A percentile compares a stretch with the other conserved stretches of the same genome.
These are phyloP conservation scores for Ganaspis brasiliensis DNA, from an alignment of 2,888 invertebrate genomes.

Conservation along the genomic window DNA sequence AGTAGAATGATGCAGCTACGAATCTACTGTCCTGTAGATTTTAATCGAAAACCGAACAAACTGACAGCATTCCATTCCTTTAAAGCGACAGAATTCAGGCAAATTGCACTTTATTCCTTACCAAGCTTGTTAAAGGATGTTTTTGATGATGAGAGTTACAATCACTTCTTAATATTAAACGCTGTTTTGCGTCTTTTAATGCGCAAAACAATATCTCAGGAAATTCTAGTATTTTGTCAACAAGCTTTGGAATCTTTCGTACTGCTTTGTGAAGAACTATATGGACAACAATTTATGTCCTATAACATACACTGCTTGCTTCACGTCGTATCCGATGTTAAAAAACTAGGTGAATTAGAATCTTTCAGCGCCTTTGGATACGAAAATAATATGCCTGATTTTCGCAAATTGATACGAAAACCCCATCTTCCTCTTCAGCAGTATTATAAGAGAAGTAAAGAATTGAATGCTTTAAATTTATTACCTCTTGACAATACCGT, in stretches of 20 bases:
- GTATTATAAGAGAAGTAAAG: conserved; percentile 26
- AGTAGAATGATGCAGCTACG: not conserved
- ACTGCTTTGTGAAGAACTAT: not conserved
- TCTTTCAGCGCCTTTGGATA: conserved; percentile 2
- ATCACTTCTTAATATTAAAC: not conserved
- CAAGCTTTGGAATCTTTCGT: conserved; percentile 19
- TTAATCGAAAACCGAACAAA: conserved; percentile 22
- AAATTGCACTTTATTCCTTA: conserved; percentile 38
- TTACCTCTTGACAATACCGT: not conserved
- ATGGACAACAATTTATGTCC: not conserved
- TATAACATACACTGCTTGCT: conserved; percentile 15
- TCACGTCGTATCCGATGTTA: conserved; percentile 17
- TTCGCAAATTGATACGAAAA: conserved; percentile 6
- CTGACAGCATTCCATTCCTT: conserved; percentile 24
- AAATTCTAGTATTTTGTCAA: conserved; percentile 1
- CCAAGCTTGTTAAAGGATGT: conserved; percentile 17
- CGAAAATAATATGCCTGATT: conserved; percentile 24
- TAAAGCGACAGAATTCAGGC: conserved; percentile 47
- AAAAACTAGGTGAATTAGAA: conserved; percentile 1
- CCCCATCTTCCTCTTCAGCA: conserved; percentile 22
- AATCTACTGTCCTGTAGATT: not conserved
- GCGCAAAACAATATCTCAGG: not conserved
- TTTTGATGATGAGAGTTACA: not conserved
- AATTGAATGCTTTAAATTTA: conserved; percentile 14
- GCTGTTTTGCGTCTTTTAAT: not conserved